Evolutionary conservation across 2,113 vertebrate species (phyloP).

Genomic region (Guaruba guarouba): DNA sequence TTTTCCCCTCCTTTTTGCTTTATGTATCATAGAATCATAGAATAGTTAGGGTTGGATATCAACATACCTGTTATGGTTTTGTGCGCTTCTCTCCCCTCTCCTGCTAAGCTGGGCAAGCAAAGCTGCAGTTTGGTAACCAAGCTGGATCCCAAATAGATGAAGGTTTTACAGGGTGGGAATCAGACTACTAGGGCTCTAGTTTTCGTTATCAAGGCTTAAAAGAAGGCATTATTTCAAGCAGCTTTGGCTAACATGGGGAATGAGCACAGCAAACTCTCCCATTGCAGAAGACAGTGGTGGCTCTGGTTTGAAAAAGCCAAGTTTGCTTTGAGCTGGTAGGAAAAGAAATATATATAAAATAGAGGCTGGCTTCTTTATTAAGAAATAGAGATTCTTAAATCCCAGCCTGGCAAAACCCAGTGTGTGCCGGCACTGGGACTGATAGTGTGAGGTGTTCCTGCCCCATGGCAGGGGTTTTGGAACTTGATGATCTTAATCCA

Average conservation of each 20-base stretch:
- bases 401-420: not conserved
- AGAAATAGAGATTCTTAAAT: not conserved
- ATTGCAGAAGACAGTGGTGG: not conserved
- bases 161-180: not conserved
- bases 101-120: not conserved
- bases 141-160: not conserved
- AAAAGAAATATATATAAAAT: not conserved
- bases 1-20: fast-evolving
- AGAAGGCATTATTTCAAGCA: not conserved
- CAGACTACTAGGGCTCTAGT: not conserved
- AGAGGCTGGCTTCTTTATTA: not conserved
- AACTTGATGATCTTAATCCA: not conserved
- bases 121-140: fast-evolving
- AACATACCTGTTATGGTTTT: fast-evolving
- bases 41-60: not conserved
- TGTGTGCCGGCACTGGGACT: not conserved
- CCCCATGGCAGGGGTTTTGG: not conserved
- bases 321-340: not conserved
- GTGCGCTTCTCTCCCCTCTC: not conserved
- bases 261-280: not conserved
- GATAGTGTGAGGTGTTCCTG: not conserved
- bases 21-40: not conserved
- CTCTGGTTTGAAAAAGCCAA: not conserved
- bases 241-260: not conserved
- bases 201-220: not conserved